Evolutionary conservation across 2,113 vertebrate genomes (phyloP).

Genomic region (Coturnix japonica): DNA sequence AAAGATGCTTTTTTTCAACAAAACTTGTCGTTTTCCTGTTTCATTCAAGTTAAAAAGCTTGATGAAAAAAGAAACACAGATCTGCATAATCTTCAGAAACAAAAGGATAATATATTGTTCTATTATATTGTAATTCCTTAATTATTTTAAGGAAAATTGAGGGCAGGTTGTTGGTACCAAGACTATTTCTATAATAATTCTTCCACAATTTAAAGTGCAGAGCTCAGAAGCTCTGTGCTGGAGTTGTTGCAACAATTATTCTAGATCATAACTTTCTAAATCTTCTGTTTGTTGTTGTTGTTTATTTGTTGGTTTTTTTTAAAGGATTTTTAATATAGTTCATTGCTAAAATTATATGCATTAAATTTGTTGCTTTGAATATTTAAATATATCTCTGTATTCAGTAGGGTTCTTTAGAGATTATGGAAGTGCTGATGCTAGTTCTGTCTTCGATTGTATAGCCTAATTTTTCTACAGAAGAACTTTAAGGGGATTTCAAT

Average conservation of each 20-base stretch:
- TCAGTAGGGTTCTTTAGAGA: neutral
- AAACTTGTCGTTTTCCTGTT: constrained; percentile 24
- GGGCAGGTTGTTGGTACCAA: constrained; percentile 52
- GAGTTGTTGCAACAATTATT: constrained; percentile 13
- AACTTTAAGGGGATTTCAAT: neutral
- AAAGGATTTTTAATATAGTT: neutral
- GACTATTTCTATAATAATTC: constrained; percentile 42
- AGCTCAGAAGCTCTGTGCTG: constrained; percentile 29
- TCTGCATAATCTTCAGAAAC: constrained; percentile 35
- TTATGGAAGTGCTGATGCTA: neutral
- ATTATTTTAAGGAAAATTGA: constrained; percentile 62
- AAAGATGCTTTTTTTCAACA: constrained; percentile 11
- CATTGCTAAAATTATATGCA: neutral
- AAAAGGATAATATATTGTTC: neutral
- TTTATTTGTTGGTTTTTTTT: neutral
- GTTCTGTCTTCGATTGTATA: neutral
- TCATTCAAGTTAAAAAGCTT: constrained; percentile 36
- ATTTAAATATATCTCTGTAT: neutral
- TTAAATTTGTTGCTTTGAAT: neutral
- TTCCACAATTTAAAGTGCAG: constrained; percentile 21
- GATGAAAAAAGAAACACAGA: neutral
- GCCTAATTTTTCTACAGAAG: neutral
- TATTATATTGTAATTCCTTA: constrained; percentile 26
- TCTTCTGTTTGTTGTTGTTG: neutral
- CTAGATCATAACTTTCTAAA: neutral